Conservation (phyloP, 2,113 vertebrate genomes). For the Isichthys henryi region DNA sequence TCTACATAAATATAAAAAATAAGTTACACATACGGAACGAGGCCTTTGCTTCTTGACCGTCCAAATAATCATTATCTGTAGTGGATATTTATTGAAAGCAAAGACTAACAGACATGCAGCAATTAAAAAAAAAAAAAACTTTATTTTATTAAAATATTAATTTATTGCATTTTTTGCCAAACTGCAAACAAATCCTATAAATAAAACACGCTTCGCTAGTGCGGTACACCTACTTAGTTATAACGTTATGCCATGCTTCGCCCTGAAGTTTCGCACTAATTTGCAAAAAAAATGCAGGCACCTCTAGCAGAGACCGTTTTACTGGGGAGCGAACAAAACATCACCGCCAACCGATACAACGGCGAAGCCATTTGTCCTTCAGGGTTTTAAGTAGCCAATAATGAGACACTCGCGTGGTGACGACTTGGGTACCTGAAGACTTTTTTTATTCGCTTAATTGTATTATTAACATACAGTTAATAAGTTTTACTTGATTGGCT, state of each 20-base stretch:
- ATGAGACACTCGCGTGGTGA: background rate
- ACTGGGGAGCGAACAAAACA: background rate
- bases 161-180: background rate
- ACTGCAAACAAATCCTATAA: background rate
- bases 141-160: background rate
- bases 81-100: background rate
- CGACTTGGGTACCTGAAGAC: background rate
- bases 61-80: background rate
- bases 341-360: background rate
- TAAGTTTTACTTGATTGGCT: background rate
- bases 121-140: no score
- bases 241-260: background rate
- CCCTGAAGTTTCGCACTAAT: background rate
- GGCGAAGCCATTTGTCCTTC: background rate
- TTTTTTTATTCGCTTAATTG: background rate
- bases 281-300: constrained; percentile 1
- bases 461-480: background rate
- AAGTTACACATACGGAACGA: background rate
- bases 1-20: background rate
- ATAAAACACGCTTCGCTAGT: background rate
- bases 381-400: background rate
- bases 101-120: background rate
- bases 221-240: background rate
- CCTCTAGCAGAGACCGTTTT: background rate
- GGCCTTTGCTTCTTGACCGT: background rate